A percentile compares a stretch with the other conserved stretches of the same genome.
phyloP scores from a whole-genome alignment of 2,888 invertebrate species.

The Petrolisthes manimaculis region DNA sequence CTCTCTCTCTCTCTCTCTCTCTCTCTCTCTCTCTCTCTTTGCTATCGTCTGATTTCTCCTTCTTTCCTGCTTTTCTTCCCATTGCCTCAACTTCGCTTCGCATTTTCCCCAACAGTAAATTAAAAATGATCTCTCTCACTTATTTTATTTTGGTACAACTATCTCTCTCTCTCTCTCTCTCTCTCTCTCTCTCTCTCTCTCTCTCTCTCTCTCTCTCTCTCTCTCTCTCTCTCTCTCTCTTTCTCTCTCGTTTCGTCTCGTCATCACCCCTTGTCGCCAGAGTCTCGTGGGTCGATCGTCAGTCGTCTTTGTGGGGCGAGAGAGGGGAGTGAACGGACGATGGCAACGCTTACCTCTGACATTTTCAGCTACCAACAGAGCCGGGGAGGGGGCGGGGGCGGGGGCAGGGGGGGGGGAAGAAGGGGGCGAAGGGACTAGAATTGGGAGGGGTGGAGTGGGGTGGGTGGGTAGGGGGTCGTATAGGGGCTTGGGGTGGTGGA shows the following conservation, averaged over 20 bases:
- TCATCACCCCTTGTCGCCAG: constrained; percentile 2
- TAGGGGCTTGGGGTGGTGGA: not conserved
- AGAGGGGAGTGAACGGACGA: not conserved
- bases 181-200: constrained; percentile 43
- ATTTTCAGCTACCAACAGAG: not conserved
- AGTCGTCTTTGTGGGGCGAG: not conserved
- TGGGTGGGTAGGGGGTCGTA: not conserved
- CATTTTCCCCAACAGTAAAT: not conserved
- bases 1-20: not conserved
- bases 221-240: constrained; percentile 25
- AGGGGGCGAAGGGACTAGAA: not conserved
- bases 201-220: constrained; percentile 24
- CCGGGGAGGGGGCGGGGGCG: not conserved
- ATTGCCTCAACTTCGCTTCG: not conserved
- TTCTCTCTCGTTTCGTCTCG: constrained; percentile 19
- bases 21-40: constrained; percentile 4
- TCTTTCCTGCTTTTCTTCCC: not conserved
- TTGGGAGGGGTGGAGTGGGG: not conserved
- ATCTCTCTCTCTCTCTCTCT: constrained; percentile 18
- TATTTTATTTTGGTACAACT: too few relatives aligned
- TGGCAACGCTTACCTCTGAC: too few relatives aligned
- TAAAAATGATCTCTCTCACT: not conserved
- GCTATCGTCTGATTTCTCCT: not conserved
- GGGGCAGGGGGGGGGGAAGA: not conserved
- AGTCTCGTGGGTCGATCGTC: not conserved